These are phyloP conservation scores for Aphelinus atriplicis DNA, from an alignment of 1,140 invertebrate genomes.

Conservation along the genomic window DNA sequence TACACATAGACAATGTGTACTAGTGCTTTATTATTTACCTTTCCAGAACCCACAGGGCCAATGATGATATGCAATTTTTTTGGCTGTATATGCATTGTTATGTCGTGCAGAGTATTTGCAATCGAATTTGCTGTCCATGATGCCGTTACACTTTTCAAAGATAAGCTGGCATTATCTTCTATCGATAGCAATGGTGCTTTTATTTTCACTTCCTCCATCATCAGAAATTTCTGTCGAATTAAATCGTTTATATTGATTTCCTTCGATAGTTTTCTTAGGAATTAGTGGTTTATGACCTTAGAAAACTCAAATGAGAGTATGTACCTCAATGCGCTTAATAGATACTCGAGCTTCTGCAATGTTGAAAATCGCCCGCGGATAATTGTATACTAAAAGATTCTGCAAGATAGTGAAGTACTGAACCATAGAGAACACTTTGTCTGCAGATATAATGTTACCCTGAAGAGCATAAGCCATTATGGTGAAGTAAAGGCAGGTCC, in stretches of 20 bases:
- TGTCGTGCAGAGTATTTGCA: slow-evolving; percentile 70
- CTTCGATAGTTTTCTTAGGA: too few species aligned
- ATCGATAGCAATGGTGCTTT: slow-evolving; percentile 28
- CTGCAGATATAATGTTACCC: slow-evolving; percentile 71
- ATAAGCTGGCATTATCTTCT: slow-evolving; percentile 54
- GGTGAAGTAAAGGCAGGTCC: slow-evolving; percentile 79
- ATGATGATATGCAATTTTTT: slow-evolving; percentile 80
- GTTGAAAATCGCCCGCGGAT: slow-evolving; percentile 72
- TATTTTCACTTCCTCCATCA: slow-evolving; percentile 44
- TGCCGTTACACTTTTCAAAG: slow-evolving; percentile 66
- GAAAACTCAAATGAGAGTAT: slow-evolving; percentile 1
- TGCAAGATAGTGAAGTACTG: slow-evolving; percentile 81
- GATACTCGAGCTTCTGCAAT: slow-evolving; percentile 73
- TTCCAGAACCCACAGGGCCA: slow-evolving; percentile 83
- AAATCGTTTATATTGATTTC: too few species aligned
- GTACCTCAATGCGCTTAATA: slow-evolving; percentile 71
- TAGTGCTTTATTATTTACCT: slow-evolving; percentile 61
- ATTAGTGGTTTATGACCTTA: slow-evolving; percentile 36
- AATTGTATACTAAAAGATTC: slow-evolving; percentile 76
- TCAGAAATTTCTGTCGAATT: slow-evolving; percentile 44
- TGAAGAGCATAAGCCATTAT: slow-evolving; percentile 74
- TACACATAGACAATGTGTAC: too few species aligned
- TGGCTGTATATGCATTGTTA: slow-evolving; percentile 72
- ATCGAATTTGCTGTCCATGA: slow-evolving; percentile 69
- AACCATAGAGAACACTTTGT: slow-evolving; percentile 78